phyloP scores from a whole-genome alignment of 2,888 invertebrate species.

The Acheta domesticus region DNA sequence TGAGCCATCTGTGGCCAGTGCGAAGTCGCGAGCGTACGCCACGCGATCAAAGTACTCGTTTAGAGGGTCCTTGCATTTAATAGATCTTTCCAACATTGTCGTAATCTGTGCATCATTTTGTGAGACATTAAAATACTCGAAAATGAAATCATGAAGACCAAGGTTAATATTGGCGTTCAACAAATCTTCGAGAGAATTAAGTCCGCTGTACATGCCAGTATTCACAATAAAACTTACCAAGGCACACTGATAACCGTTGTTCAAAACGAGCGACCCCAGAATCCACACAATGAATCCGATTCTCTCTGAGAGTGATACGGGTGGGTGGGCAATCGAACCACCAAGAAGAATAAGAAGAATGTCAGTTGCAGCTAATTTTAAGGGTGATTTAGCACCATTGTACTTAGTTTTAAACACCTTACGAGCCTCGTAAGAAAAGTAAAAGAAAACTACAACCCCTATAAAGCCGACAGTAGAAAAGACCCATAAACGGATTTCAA shows the following conservation, averaged over 20 bases:
- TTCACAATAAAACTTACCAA: not conserved
- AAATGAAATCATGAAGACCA: not conserved
- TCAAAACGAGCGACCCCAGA: not conserved
- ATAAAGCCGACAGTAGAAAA: not conserved
- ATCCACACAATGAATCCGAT: not conserved
- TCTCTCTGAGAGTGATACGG: not conserved
- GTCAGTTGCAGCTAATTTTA: not conserved
- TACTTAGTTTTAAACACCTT: not conserved
- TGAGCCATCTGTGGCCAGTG: not conserved
- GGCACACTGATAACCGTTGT: not conserved
- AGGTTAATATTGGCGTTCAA: not conserved
- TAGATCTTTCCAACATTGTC: too few relatives aligned
- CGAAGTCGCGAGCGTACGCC: not conserved
- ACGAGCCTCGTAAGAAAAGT: not conserved
- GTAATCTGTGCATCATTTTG: too few relatives aligned
- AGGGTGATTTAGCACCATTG: not conserved
- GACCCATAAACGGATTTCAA: not conserved
- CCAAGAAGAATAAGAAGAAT: not conserved
- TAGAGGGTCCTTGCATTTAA: too few relatives aligned
- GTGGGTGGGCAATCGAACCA: not conserved
- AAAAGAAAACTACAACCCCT: not conserved
- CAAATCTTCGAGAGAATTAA: not conserved
- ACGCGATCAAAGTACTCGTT: not conserved
- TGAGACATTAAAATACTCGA: too few relatives aligned
- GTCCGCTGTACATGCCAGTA: not conserved